Base-by-base conservation (phyloP, 1,140 invertebrate genomes). In the Atta colombica region DNA sequence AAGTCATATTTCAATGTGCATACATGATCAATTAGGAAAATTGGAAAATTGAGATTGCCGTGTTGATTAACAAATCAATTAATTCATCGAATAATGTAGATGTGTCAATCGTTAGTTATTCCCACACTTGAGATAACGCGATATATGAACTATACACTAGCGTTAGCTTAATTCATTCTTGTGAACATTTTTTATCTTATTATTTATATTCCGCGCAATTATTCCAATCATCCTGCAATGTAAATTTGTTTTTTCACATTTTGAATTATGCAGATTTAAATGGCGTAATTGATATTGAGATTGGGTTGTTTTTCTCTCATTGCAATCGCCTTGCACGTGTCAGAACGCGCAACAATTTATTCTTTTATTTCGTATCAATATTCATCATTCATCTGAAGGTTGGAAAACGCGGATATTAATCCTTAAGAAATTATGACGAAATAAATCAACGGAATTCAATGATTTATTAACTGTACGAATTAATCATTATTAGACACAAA, bases 221-320 rank as follows among this genome's bases (percentile, higher is more conserved):
- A 77, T 82, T 60, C 74, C 31, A 55, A 66, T 78, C 18, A 66
- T 78, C 65, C 18, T 3, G 21, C 61, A 78, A 78, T 78, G 51
- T 18, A 78, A 65, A 85, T 85, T 25, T 25, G 28, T 75, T 78
- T 66, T 85, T 77, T 51, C 58, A n/a, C 18, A 49, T 28, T 61
- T 60, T 51, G n/a, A 25, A 84, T 84, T 84, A 84, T 60, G 69
- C 28, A 84, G n/a, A 84, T 84, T 51, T 75, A 49, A 31, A 8
- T 18, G 25, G 16, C 69, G 18, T 75, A 74, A 84, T 51, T 75
- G 69, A 75, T 84, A 82, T 55, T 75, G 55, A 75, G 55, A 75
- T 84, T 61, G n/a, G n/a, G 28, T 74, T 84, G 35, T 84, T 74
- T 84, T 75, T 45, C 80, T 72, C 28, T 84, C 58, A 61, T 39